Base-by-base conservation (phyloP, 2,113 vertebrate genomes). In the Piliocolobus tephrosceles region DNA sequence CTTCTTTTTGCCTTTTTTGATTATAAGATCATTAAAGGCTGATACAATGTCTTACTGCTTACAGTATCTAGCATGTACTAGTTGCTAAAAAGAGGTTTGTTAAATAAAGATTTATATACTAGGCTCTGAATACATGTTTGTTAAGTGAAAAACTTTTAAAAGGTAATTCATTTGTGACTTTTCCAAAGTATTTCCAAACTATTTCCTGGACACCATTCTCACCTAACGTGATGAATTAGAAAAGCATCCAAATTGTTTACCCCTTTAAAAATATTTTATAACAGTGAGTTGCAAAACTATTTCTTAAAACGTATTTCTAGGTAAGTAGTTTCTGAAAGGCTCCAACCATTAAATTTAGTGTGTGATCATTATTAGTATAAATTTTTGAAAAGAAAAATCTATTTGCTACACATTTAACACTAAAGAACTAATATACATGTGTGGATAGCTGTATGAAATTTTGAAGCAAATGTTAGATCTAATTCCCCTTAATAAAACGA, bases 401-500 rank as follows among this genome's bases (percentile, higher is more conserved):
- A 70, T 90, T 96, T 83, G 11, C 40, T 72, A 2, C 25, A 85
- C 22, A 83, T 88, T 94, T 88, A 50, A 50, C 35, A 55, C 47
- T 90, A 82, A 93, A 40, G 55, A 95, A 61, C 14, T 85, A 75
- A 68, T 85, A 43, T 40, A 95, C 87, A 84, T 58, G 18, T 52
- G 20, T 50, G 20, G 8, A 23, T 52, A 70, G 14, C 35, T 72
- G 12, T 90, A 40, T 61, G 80, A 35, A 88, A n/a, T 80, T 85
- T 86, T 43, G 90, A 90, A 90, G 72, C 61, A 92, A 85, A 82
- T 83, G 17, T 88, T 68, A 94, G 27, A 20, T 73, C 78, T 87
- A 96, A 91, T 96, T 90, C 25, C 38, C 61, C 52, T 95, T 96
- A 91, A 81, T 87, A 81, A 84, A 38, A 72, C 2, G 72, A 68